These are phyloP conservation scores for Sesamia nonagrioides DNA, from an alignment of 1,140 invertebrate species.

Conservation along the genomic window DNA sequence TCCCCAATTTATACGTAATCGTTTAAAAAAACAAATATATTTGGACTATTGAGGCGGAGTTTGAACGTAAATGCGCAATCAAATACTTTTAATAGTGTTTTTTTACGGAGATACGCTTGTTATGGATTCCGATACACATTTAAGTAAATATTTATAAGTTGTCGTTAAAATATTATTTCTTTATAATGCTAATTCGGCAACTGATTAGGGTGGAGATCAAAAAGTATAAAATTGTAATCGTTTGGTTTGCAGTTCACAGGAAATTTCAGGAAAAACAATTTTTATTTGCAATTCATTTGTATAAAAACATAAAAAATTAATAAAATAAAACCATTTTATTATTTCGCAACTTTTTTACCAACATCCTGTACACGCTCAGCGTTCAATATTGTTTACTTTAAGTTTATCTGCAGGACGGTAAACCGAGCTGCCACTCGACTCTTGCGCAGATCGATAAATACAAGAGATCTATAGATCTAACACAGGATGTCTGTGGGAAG, in stretches of 20 bases:
- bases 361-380: slow-evolving; percentile 29
- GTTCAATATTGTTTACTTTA: slow-evolving; percentile 46
- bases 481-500: slow-evolving; percentile 49
- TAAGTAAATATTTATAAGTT: slow-evolving; percentile 29
- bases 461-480: slow-evolving; percentile 47
- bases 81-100: slow-evolving; percentile 33
- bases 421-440: slow-evolving; percentile 39
- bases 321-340: no score
- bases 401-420: slow-evolving; percentile 48
- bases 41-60: slow-evolving; percentile 8
- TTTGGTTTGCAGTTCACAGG: no score
- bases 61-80: slow-evolving; percentile 26
- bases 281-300: not conserved
- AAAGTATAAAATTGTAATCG: not conserved
- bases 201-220: not conserved
- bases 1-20: slow-evolving; percentile 2
- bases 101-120: slow-evolving; percentile 25
- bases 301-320: not conserved
- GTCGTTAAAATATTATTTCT: not conserved
- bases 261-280: not conserved
- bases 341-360: not conserved
- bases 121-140: slow-evolving; percentile 16
- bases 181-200: slow-evolving; percentile 5
- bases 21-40: slow-evolving; percentile 29
- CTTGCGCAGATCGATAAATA: slow-evolving; percentile 48